phyloP scores from a whole-genome alignment of 2,888 invertebrate species.

The Miltochrista miniata region DNA sequence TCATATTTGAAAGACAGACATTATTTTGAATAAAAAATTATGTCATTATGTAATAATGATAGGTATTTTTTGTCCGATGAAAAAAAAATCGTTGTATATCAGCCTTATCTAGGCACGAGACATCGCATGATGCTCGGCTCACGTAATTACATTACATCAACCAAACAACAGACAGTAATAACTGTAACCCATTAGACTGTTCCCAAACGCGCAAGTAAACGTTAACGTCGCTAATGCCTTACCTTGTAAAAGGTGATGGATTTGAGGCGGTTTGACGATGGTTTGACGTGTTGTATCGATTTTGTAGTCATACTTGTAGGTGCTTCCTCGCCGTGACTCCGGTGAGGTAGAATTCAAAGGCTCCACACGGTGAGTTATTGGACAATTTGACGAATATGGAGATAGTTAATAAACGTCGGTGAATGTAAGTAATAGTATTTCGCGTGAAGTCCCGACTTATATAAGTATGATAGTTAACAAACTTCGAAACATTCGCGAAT shows the following conservation, averaged over 20 bases:
- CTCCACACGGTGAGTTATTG: no score
- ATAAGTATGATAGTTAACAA: no score
- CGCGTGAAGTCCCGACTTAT: no score
- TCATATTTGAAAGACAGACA: no score
- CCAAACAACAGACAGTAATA: constrained; percentile 57
- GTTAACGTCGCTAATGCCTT: constrained; percentile 45
- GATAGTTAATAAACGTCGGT: no score
- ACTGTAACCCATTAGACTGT: constrained; percentile 54
- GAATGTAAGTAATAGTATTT: no score
- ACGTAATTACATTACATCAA: constrained; percentile 59
- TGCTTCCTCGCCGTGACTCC: no score
- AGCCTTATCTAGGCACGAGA: constrained; percentile 40
- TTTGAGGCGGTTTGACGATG: constrained; percentile 29
- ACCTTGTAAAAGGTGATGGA: constrained; percentile 29
- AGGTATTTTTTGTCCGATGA: neutral
- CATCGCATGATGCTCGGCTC: constrained; percentile 54
- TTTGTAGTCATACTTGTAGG: neutral
- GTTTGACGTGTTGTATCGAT: constrained; percentile 21
- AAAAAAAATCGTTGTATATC: constrained; percentile 1
- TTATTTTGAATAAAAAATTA: neutral
- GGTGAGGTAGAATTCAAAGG: no score
- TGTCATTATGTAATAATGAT: neutral
- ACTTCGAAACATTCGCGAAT: no score
- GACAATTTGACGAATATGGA: no score
- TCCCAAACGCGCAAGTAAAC: constrained; percentile 47